Base-by-base conservation (phyloP, 2,888 invertebrate genomes). In the Macaria liturata region DNA sequence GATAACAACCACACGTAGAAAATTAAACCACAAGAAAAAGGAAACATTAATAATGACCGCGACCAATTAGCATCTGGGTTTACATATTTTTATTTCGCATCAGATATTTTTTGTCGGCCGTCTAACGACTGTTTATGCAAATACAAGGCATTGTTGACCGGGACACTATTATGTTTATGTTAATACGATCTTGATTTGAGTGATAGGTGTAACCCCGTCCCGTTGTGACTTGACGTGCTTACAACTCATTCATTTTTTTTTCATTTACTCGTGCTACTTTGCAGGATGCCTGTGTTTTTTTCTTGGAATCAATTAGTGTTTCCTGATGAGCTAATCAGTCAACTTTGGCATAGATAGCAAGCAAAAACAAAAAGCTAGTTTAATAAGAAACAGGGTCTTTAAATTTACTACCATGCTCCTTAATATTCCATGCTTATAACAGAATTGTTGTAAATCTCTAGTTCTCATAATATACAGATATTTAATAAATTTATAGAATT, bases 91-190 rank as follows among this genome's bases (percentile, higher is more conserved):
- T 50, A 48, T 49, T 55, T 55, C 34, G 48, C 20, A 53, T 60
- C 49, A 40, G 54, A 59, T 49, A 51, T 54, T 61, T 60, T 67
- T 65, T 64, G 64, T 62, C 65, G 66, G 67, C 63, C 60, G 51
- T 31, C 37, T 56, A 67, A 71, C 70, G 49, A 40, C 44, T 54
- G 49, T 48, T 50, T 57, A 61, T 64, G 61, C 49, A 64, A 59
- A 55, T 59, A 54, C 56, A 66, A 68, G 70, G 70, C 71, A 63
- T 65, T 39, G 53, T 9, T 68, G 65, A 73, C 69, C 70, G 57
- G 50, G 44, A 49, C 55, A 66, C 62, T 64, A 71, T 76, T 69
- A 73, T 73, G 66, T 70, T 63, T 67, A 76, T 75, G 76, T 62
- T 65, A 76, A 76, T 76, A 57, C 44, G 40, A 55, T 63, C 52